Conservation (phyloP, 2,797 vertebrate genomes). For the Coregonus suidteri region DNA sequence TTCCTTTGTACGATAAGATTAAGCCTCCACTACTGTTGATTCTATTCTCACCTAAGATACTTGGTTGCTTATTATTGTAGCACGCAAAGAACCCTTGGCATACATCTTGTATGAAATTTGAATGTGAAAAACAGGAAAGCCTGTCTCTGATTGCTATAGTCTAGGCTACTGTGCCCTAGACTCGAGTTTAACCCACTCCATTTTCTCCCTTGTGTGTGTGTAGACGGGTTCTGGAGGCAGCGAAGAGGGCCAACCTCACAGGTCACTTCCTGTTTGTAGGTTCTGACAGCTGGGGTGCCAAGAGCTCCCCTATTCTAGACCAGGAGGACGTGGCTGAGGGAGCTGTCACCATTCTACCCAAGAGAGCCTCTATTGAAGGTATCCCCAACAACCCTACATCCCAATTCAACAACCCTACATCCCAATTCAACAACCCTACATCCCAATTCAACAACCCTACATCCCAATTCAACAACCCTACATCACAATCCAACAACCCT, state of each 20-base stretch:
- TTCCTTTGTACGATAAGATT: neutral
- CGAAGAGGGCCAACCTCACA: constrained; percentile 73
- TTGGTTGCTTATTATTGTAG: neutral
- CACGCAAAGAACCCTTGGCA: neutral
- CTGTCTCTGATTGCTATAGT: too few relatives aligned
- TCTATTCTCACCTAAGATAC: neutral
- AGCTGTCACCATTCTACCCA: constrained; percentile 80
- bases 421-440: too few relatives aligned
- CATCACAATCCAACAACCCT: too few relatives aligned
- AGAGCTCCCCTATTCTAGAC: constrained; percentile 73
- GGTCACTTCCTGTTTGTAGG: constrained; percentile 83
- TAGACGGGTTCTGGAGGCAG: constrained; percentile 77
- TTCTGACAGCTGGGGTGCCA: constrained; percentile 83
- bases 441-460: too few relatives aligned
- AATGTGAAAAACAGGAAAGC: too few relatives aligned
- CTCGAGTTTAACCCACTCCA: neutral
- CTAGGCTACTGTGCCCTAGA: neutral
- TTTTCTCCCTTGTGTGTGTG: neutral
- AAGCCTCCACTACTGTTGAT: neutral
- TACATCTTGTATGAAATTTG: neutral
- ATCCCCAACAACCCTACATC: neutral
- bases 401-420: neutral
- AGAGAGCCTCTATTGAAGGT: constrained; percentile 78
- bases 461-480: too few relatives aligned
- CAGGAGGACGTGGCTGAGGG: constrained; percentile 77